Evolutionary conservation across 2,113 vertebrate species (phyloP).

Genomic region (Onychostruthus taczanowskii): DNA sequence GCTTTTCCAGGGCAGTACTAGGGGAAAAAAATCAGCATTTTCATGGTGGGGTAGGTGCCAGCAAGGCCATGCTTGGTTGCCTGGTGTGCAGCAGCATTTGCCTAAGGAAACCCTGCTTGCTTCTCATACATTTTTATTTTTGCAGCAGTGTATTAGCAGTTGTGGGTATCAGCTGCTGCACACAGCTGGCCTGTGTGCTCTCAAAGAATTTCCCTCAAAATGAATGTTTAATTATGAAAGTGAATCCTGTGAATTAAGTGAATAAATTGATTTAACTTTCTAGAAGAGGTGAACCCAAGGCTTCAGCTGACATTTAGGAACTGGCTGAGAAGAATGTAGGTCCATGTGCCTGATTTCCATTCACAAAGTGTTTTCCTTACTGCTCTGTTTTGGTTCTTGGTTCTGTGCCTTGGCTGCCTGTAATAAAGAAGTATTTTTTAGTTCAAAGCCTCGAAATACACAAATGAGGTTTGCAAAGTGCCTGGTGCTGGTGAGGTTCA

Average conservation of each 20-base stretch:
- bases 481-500: not conserved
- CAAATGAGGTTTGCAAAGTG: not conserved
- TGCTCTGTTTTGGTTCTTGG: not conserved
- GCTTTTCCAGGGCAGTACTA: not conserved
- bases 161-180: not conserved
- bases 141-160: not conserved
- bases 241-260: not conserved
- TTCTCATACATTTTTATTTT: not conserved
- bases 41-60: rapidly evolving
- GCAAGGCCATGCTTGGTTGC: rapidly evolving
- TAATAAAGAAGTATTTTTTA: not conserved
- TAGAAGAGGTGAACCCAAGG: not conserved
- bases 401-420: not conserved
- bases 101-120: not conserved
- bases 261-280: not conserved
- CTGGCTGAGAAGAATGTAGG: not conserved
- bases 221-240: not conserved
- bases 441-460: not conserved
- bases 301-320: not conserved
- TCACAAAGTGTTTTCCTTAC: not conserved
- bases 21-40: not conserved
- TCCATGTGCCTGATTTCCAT: rapidly evolving
- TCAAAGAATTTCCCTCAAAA: not conserved
- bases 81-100: not conserved
- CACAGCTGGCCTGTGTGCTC: rapidly evolving